Base-by-base conservation (phyloP, 2,888 invertebrate genomes). In the Lobophora halterata region DNA sequence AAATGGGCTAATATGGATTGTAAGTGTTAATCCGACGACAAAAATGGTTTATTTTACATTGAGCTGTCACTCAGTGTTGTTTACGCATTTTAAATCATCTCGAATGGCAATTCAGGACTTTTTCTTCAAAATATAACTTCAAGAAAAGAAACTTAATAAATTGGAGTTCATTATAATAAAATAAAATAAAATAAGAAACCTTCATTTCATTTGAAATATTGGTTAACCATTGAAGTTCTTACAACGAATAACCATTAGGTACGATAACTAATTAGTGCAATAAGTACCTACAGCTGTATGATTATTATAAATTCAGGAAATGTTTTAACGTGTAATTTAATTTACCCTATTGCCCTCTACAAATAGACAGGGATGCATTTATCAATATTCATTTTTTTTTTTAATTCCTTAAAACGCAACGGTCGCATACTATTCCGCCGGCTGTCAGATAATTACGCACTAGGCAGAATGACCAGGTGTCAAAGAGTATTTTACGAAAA, bases 381-480 rank as follows among this genome's bases (percentile, higher is more conserved):
- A 61, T 66, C 64, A 70, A 71, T 65, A 68, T 60, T 62, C 54
- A 55, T 55, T 64, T 68, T 62, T 65, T 28, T 33, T 46, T 36
- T 46, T 69, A 72, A 72, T 71, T 73, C 64, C 60, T 33, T 46
- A 26, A 12, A 58, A 52, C 46, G 56, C 65, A 61, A 67, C 68
- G 66, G 64, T 59, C 58, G 55, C 51, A 52, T 54, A 49, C 48
- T 56, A 47, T 55, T 46, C 34, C 36, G 56, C 55, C 58, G 54
- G 61, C 59, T 55, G 55, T 44, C 41, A 35, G 55, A 63, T 71
- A 72, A 72, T 72, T 65, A 68, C 62, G 61, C 38, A 60, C 71
- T 76, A 72, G 75, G 65, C 71, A 51, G 65, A 65, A 72, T 66
- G 57, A 71, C 80, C 85, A 83, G 85, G 82, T 86, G 85, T 71